Conservation (phyloP, 2,888 invertebrate genomes). For the Cyclophora punctaria region DNA sequence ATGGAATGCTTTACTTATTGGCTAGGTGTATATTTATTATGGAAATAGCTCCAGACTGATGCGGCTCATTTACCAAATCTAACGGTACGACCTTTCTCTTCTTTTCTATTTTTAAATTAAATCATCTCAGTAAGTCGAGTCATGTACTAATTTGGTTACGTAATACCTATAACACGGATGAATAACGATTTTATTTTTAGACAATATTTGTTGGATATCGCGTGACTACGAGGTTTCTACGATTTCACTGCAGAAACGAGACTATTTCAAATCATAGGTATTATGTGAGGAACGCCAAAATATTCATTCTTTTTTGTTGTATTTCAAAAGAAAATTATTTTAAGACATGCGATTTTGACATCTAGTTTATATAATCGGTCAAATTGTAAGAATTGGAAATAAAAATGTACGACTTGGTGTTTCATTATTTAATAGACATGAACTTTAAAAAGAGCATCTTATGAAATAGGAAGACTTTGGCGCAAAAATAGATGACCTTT, state of each 20-base stretch:
- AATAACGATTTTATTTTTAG: background rate
- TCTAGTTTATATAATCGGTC: slow-evolving; percentile 10
- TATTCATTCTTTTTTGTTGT: slow-evolving; percentile 39
- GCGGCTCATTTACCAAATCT: slow-evolving; percentile 37
- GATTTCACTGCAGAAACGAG: slow-evolving; percentile 59
- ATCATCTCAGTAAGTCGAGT: too few species aligned
- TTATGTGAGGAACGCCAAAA: slow-evolving; percentile 48
- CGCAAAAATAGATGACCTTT: too few species aligned
- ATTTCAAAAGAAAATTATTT: slow-evolving; percentile 40
- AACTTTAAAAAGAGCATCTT: too few species aligned
- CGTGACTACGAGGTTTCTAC: slow-evolving; percentile 54
- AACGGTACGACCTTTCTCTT: slow-evolving; percentile 30
- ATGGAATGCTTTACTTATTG: slow-evolving; percentile 31
- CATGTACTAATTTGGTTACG: too few species aligned
- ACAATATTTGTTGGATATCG: slow-evolving; percentile 31
- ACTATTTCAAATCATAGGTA: slow-evolving; percentile 57
- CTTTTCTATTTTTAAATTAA: slow-evolving; percentile 4
- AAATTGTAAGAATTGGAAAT: too few species aligned
- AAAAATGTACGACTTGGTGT: too few species aligned
- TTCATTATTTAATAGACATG: too few species aligned
- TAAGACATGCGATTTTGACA: slow-evolving; percentile 45
- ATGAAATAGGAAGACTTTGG: too few species aligned
- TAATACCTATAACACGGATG: too few species aligned
- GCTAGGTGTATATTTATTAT: slow-evolving; percentile 39
- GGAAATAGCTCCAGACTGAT: slow-evolving; percentile 39